Conservation (phyloP, 2,888 invertebrate genomes). For the Limnephilus auricula region DNA sequence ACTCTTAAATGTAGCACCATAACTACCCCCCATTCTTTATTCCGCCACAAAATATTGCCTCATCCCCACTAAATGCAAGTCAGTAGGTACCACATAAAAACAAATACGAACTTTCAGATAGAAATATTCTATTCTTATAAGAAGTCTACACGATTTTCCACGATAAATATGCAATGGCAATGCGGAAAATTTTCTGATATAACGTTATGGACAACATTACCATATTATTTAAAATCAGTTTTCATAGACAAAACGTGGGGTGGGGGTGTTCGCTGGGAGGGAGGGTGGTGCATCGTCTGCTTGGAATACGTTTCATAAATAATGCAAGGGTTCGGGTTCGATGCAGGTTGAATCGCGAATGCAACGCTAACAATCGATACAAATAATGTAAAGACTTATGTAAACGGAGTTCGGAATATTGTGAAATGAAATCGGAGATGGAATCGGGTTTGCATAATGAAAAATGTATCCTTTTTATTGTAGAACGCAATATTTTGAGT, state of each 20-base stretch:
- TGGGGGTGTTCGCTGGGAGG: neutral
- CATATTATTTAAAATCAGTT: conserved; percentile 7
- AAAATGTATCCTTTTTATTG: neutral
- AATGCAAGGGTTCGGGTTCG: conserved; percentile 49
- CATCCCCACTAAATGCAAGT: no score
- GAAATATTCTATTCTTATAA: neutral
- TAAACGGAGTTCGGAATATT: neutral
- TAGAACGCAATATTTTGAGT: no score
- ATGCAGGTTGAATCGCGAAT: conserved; percentile 47
- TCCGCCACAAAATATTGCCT: no score
- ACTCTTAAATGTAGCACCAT: no score
- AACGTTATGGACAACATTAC: neutral
- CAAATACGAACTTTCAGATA: neutral
- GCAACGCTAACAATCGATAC: conserved; percentile 34
- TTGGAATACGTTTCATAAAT: conserved; percentile 52
- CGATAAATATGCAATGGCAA: neutral
- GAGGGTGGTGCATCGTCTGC: conserved; percentile 22
- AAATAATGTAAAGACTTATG: conserved; percentile 27
- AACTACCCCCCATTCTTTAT: no score
- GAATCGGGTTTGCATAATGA: neutral
- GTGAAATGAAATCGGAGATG: neutral
- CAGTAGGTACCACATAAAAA: neutral
- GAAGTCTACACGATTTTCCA: neutral
- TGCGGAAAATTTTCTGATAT: neutral
- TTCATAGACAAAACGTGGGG: neutral